Base-by-base conservation (phyloP, 2,797 vertebrate species). In the Sebastes taczanowskii region DNA sequence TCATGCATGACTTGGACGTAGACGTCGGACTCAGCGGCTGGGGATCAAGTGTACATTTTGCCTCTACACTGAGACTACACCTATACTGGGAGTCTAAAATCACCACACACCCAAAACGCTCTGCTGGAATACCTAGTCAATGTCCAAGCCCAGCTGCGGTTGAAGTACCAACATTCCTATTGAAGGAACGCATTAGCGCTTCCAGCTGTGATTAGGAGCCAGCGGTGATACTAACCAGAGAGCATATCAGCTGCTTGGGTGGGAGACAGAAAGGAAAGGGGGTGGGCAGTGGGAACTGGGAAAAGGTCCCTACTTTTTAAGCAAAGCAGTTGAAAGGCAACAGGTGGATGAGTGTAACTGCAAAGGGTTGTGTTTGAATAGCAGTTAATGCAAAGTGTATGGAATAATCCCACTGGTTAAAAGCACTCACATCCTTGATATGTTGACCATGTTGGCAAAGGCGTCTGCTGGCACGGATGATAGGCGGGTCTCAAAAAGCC, bases 391-490 rank as follows among this genome's bases (percentile, higher is more conserved):
- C 63, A 56, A 72, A 67, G 64, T 71, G 25, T 73, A 5, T 55
- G 16, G 22, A 82, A 71, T 27, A 77, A 68, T 46, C n/a, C 13
- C 30, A 4, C 4, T 46, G 18, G 6, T 63, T 38, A 35, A 65
- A 58, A 9, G 1, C 49, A 98, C 98, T 98, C 95, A 99, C 98
- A 99, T 98, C 75, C 95, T 96, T 74, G 98, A 98, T 90, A 99
- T 97, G 94, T 99, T 99, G 89, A 96, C 95, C 87, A 98, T 92
- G 91, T 94, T 95, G 88, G 96, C 94, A 80, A 99, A 99, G 22
- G 96, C 96, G 1, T 91, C 94, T 60, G 94, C 87, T 58, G 96
- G 97, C 80, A 99, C 92, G 16, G 94, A 95, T 61, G 91, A 92
- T 80, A 99, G 94, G 35, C 94, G 94, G 29, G 98, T 99, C 92